Evolutionary conservation across 2,113 vertebrate species (phyloP).

Genomic region (Ibidorhyncha struthersii): DNA sequence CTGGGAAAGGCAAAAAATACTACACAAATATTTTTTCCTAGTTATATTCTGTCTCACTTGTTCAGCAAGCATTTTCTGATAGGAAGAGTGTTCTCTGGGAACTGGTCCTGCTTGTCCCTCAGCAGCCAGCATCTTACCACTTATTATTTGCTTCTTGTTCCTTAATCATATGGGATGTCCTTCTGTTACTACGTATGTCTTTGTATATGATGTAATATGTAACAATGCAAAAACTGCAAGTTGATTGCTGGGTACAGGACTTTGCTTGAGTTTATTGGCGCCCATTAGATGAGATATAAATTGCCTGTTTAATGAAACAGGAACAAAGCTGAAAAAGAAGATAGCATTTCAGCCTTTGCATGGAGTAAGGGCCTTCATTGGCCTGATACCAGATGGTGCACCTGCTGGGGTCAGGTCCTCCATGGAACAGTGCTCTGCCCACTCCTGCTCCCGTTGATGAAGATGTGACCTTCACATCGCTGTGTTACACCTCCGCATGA

Average conservation of each 20-base stretch:
- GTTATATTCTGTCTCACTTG: neutral
- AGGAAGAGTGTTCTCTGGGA: neutral
- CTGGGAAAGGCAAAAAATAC: neutral
- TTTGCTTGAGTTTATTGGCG: neutral
- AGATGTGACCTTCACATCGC: neutral
- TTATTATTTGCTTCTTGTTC: neutral
- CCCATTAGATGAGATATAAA: neutral
- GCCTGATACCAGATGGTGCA: neutral
- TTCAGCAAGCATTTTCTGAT: neutral
- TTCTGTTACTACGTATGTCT: neutral
- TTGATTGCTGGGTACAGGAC: neutral
- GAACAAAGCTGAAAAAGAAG: neutral
- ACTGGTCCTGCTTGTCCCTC: neutral
- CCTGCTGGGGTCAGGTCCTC: neutral
- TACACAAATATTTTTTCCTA: neutral
- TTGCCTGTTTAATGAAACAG: neutral
- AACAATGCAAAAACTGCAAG: neutral
- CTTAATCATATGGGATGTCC: neutral
- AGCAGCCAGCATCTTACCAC: neutral
- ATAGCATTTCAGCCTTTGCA: neutral
- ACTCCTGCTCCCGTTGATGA: neutral
- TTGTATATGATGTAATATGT: neutral
- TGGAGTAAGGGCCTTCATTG: neutral
- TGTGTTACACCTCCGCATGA: accelerated
- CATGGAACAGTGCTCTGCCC: neutral